Evolutionary conservation across 2,888 invertebrate species (phyloP).

Genomic region (Melanargia galathea): DNA sequence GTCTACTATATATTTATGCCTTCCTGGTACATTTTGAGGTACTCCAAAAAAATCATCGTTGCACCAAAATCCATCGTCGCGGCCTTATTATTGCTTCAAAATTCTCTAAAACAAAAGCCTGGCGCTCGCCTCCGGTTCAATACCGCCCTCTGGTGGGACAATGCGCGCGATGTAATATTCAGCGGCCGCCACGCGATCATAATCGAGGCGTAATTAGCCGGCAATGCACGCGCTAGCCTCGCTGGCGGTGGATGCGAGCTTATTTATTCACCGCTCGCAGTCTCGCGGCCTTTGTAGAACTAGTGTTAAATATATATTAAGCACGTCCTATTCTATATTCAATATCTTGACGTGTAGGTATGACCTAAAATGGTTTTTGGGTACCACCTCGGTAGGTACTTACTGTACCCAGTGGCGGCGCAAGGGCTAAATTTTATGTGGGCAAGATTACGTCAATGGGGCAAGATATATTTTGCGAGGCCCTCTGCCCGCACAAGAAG

Average conservation of each 20-base stretch:
- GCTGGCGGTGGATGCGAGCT: conserved; percentile 18
- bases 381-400: too few species aligned
- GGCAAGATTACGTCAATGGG: too few species aligned
- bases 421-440: too few species aligned
- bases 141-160: conserved; percentile 47
- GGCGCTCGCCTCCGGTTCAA: conserved; percentile 45
- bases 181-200: conserved; percentile 54
- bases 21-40: too few species aligned
- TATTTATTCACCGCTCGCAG: conserved; percentile 15
- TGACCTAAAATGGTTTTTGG: too few species aligned
- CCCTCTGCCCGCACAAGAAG: too few species aligned
- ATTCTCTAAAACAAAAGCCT: conserved; percentile 28
- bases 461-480: too few species aligned
- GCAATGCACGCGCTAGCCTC: conserved; percentile 20
- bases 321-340: not conserved
- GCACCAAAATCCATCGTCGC: not conserved
- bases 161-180: conserved; percentile 57
- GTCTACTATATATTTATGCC: too few species aligned
- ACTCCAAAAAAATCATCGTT: not conserved
- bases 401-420: too few species aligned
- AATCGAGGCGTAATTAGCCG: conserved; percentile 50
- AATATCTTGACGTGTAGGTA: not conserved
- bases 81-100: conserved; percentile 14
- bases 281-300: conserved; percentile 5
- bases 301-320: conserved; percentile 5